Conservation (phyloP, 1,140 invertebrate genomes). For the Luehdorfia chinensis region DNA sequence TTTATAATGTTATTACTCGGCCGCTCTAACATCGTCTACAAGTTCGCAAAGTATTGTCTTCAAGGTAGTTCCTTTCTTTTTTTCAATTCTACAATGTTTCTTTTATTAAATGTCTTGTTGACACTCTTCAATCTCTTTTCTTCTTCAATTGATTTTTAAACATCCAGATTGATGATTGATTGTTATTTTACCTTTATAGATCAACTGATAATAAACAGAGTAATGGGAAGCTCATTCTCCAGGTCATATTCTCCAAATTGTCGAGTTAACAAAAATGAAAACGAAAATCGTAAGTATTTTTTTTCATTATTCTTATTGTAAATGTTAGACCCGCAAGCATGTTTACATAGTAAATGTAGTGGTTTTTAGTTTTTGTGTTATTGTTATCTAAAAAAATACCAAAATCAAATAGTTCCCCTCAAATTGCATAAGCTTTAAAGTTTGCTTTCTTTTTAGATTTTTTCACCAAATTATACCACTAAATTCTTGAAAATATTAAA, state of each 20-base stretch:
- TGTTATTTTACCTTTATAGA: conserved; percentile 6
- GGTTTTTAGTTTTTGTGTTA: conserved; percentile 3
- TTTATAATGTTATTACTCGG: conserved; percentile 31
- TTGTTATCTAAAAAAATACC: neutral
- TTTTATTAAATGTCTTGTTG: too few species aligned
- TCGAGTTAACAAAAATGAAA: conserved; percentile 30
- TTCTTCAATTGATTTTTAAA: too few species aligned
- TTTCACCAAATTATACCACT: neutral
- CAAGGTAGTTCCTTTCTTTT: conserved; percentile 58
- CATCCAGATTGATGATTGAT: too few species aligned
- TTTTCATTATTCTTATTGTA: neutral
- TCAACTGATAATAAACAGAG: conserved; percentile 21
- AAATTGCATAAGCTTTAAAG: conserved; percentile 7
- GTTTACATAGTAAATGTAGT: too few species aligned
- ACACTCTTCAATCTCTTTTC: too few species aligned
- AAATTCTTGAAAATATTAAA: too few species aligned
- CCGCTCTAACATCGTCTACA: conserved; percentile 35
- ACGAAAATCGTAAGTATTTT: conserved; percentile 43
- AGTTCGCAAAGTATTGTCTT: conserved; percentile 39
- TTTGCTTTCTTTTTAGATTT: conserved; percentile 13
- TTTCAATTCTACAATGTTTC: too few species aligned
- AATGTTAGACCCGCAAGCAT: too few species aligned
- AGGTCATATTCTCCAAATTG: conserved; percentile 76
- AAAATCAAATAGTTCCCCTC: neutral
- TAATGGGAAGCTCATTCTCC: conserved; percentile 69